Conservation (phyloP, 2,113 vertebrate species). For the Hystrix cristata region DNA sequence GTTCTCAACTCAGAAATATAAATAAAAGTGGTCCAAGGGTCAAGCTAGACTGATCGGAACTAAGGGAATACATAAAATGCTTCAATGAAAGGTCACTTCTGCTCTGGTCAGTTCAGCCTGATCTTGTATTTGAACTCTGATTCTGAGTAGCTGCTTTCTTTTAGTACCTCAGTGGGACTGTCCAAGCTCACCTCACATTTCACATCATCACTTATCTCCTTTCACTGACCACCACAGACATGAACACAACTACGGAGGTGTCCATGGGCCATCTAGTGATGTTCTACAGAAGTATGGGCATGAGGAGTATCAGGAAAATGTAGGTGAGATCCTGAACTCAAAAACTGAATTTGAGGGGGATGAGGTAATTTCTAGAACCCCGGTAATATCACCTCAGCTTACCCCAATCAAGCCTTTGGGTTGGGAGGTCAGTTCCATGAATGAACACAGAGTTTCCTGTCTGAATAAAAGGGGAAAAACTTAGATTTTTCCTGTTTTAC, state of each 20-base stretch:
- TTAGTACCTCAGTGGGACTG: not conserved
- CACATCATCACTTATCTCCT: not conserved
- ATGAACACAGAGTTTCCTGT: conserved; percentile 64
- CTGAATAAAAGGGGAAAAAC: conserved; percentile 48
- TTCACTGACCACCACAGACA: not conserved
- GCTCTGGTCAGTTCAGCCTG: not conserved
- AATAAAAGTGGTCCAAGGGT: conserved; percentile 51
- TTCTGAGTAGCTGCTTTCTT: conserved; percentile 45
- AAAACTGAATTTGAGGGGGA: conserved; percentile 36
- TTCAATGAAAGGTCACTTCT: conserved; percentile 48
- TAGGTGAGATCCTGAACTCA: conserved; percentile 58
- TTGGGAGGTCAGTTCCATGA: conserved; percentile 41
- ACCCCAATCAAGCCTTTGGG: not conserved
- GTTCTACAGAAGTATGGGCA: not conserved
- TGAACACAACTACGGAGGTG: not conserved
- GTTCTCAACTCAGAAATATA: conserved; percentile 65
- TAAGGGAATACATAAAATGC: conserved; percentile 48
- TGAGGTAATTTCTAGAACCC: conserved; percentile 52
- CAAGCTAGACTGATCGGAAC: conserved; percentile 59
- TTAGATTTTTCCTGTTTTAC: conserved; percentile 56
- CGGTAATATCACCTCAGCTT: conserved; percentile 34
- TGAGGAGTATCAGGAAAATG: not conserved
- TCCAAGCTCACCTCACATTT: not conserved
- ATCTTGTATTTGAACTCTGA: conserved; percentile 24
- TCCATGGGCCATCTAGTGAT: not conserved